Percentiles rank a stretch among this genome's conserved stretches.
phyloP scores from a whole-genome alignment of 2,888 invertebrate species.

The Euplexia lucipara region DNA sequence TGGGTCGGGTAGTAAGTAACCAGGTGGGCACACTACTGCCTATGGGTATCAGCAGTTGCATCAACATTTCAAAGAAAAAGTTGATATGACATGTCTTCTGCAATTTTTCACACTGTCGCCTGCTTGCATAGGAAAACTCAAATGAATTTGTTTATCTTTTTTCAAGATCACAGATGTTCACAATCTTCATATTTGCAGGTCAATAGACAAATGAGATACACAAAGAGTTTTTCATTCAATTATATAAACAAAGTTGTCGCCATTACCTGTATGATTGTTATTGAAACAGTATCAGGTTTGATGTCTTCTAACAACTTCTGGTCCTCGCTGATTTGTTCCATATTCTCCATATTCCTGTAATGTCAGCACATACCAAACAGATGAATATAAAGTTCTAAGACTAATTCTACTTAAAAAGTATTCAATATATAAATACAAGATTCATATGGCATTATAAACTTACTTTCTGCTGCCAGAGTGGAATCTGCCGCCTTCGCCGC shows the following conservation, averaged over 20 bases:
- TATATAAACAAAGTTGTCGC: too few relatives aligned
- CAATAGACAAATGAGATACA: too few relatives aligned
- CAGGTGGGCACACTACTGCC: too few relatives aligned
- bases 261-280: constrained; percentile 86
- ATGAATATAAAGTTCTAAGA: constrained; percentile 43
- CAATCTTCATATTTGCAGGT: too few relatives aligned
- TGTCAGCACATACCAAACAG: constrained; percentile 51
- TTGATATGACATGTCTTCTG: too few relatives aligned
- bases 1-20: too few relatives aligned
- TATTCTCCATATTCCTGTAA: constrained; percentile 76
- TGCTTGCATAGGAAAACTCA: too few relatives aligned
- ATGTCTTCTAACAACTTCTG: constrained; percentile 81
- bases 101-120: too few relatives aligned
- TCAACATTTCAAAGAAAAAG: neutral
- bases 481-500: constrained; percentile 99
- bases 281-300: constrained; percentile 87
- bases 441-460: constrained; percentile 62
- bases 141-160: too few relatives aligned
- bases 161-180: too few relatives aligned
- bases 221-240: too few relatives aligned
- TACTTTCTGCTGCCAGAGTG: constrained; percentile 92
- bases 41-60: neutral
- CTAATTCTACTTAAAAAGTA: neutral
- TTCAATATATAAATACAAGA: neutral
- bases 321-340: constrained; percentile 70